Evolutionary conservation across 92 coral and sea anemone species (phyloP).

Genomic region (Nematostella vectensis): DNA sequence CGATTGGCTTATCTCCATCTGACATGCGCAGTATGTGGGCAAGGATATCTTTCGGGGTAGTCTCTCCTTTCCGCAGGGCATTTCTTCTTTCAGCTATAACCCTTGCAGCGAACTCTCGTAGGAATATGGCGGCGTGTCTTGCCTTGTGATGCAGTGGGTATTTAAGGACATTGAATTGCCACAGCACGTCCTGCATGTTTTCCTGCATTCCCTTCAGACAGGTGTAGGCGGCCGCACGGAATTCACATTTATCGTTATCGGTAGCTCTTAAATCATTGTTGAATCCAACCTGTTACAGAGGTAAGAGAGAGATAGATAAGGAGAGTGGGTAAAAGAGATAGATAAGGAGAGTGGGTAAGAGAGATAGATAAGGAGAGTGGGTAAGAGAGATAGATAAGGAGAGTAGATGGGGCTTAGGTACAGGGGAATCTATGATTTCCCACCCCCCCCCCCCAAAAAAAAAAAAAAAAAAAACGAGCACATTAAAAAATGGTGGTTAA

Average conservation of each 20-base stretch:
- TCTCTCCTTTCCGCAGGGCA: constrained; percentile 28
- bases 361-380: too few relatives aligned
- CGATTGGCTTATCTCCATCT: constrained; percentile 15
- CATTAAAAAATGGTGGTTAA: too few relatives aligned
- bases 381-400: too few relatives aligned
- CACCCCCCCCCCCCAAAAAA: too few relatives aligned
- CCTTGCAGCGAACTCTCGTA: constrained; percentile 34
- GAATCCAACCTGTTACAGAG: constrained; percentile 51
- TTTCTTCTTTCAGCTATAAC: constrained; percentile 31
- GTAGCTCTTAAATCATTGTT: constrained; percentile 33
- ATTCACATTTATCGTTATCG: constrained; percentile 23
- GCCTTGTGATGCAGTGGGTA: constrained; percentile 19
- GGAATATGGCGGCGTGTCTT: constrained; percentile 17
- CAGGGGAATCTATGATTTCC: too few relatives aligned
- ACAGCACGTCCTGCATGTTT: constrained; percentile 17
- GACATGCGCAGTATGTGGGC: constrained; percentile 30
- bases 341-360: too few relatives aligned
- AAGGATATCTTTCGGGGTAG: constrained; percentile 38
- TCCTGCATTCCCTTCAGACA: constrained; percentile 26
- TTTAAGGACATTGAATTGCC: constrained; percentile 19
- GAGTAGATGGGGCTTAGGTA: too few relatives aligned
- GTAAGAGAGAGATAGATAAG: background rate
- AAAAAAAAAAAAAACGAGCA: too few relatives aligned
- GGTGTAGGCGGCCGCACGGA: constrained; percentile 27
- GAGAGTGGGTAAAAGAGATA: too few relatives aligned